Conservation (phyloP, 92 coral and sea anemone species). For the Parazoanthus atlanticus region DNA sequence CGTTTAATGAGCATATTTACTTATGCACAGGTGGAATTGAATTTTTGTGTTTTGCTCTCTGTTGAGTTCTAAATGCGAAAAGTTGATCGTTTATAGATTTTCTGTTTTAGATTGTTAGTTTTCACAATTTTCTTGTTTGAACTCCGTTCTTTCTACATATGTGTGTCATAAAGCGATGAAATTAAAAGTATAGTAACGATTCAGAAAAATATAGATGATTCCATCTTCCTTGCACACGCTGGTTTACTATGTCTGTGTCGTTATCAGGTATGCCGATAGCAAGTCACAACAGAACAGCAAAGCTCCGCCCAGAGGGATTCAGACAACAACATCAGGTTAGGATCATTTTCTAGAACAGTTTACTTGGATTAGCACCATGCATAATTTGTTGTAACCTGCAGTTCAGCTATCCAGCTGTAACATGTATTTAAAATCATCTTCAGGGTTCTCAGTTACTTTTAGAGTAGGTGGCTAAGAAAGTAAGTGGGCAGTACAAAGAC, state of each 20-base stretch:
- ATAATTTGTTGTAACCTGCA: not conserved
- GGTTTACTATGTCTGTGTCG: not conserved
- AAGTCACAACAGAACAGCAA: constrained; percentile 64
- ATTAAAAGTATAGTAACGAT: no score
- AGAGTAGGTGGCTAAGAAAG: not conserved
- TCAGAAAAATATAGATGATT: not conserved
- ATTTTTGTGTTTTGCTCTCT: not conserved
- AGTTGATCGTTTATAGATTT: not conserved
- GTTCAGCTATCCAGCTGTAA: not conserved
- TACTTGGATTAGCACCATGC: not conserved
- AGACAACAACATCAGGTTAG: constrained; percentile 93
- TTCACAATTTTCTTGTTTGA: no score
- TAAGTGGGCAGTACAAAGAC: not conserved
- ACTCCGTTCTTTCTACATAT: not conserved
- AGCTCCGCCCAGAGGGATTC: constrained; percentile 93
- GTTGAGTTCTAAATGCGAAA: not conserved
- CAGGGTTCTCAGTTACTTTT: no score
- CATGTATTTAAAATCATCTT: not conserved
- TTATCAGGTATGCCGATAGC: constrained; percentile 32
- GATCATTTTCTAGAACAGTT: not conserved
- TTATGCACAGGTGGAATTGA: not conserved
- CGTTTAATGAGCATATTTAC: not conserved
- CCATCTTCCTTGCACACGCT: not conserved
- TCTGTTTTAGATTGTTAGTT: no score
- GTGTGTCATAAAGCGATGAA: no score